Conservation (phyloP, 2,797 vertebrate species). For the Sebastes goodei region DNA sequence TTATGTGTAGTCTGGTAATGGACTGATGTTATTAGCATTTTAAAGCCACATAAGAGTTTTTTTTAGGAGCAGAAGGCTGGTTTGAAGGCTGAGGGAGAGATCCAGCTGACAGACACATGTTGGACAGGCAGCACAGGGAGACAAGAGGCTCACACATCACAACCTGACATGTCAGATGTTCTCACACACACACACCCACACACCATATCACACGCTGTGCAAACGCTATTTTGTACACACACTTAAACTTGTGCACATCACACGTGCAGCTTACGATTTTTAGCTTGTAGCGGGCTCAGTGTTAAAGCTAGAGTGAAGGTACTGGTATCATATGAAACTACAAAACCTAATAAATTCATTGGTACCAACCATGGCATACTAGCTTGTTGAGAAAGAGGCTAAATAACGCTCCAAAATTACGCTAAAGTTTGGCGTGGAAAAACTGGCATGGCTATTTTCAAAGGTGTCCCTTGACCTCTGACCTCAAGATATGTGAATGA, state of each 20-base stretch:
- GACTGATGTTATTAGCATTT: constrained; percentile 62
- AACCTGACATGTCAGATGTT: constrained; percentile 21
- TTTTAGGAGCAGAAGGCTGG: constrained; percentile 27
- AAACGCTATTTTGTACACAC: neutral
- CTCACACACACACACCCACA: neutral
- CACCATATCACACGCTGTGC: neutral
- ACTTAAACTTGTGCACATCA: neutral
- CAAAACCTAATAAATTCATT: no score
- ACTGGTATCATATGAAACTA: no score
- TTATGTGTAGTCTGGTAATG: constrained; percentile 56
- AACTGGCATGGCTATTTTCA: no score
- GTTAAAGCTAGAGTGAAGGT: no score
- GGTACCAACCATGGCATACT: no score
- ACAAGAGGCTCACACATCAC: constrained; percentile 33
- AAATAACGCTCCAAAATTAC: no score
- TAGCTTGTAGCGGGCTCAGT: no score
- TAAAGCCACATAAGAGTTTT: constrained; percentile 50
- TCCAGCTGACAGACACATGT: constrained; percentile 73
- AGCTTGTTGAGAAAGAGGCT: no score
- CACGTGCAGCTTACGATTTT: no score
- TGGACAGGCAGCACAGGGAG: constrained; percentile 36
- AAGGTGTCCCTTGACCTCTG: no score
- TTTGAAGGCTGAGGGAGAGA: constrained; percentile 35
- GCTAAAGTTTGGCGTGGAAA: no score
- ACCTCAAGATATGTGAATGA: no score